Conservation (phyloP, 23 tunicate species). For the Trididemnum clinides region DNA sequence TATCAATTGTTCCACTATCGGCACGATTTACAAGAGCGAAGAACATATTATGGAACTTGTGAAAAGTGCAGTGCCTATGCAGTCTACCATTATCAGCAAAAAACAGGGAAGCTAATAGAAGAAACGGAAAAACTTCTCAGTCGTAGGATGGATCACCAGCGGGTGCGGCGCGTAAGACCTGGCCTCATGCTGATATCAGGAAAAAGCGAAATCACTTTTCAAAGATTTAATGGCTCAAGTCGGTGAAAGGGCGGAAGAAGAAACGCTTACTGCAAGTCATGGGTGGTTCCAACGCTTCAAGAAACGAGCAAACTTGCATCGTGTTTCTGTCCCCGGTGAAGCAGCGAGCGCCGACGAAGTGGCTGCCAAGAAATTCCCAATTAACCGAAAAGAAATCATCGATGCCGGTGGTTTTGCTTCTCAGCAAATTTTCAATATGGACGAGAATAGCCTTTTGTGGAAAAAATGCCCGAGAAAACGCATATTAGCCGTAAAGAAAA, state of each 20-base stretch:
- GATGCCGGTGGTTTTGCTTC: conserved; percentile 28
- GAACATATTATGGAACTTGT: conserved; percentile 37
- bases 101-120: conserved; percentile 20
- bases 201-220: no score
- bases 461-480: conserved; percentile 42
- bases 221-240: no score
- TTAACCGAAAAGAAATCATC: conserved; percentile 6
- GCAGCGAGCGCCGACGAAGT: conserved; percentile 29
- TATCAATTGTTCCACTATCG: conserved; percentile 39
- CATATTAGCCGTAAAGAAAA: conserved; percentile 37
- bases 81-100: conserved; percentile 33
- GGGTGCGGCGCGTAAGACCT: conserved; percentile 19
- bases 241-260: no score
- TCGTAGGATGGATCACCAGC: conserved; percentile 28
- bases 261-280: no score
- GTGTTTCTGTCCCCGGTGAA: no score
- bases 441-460: conserved; percentile 42
- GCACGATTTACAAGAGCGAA: conserved; percentile 41
- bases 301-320: no score
- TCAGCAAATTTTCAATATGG: conserved; percentile 27
- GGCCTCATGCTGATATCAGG: not conserved
- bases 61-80: conserved; percentile 41
- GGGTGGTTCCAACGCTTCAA: no score
- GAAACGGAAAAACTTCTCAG: conserved; percentile 35
- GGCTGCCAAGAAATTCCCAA: conserved; percentile 35